Percentiles rank a stretch among this genome's conserved stretches.
These are phyloP conservation scores for Anagrus nilaparvatae DNA, from an alignment of 1,140 invertebrate species.

Conservation along the genomic window DNA sequence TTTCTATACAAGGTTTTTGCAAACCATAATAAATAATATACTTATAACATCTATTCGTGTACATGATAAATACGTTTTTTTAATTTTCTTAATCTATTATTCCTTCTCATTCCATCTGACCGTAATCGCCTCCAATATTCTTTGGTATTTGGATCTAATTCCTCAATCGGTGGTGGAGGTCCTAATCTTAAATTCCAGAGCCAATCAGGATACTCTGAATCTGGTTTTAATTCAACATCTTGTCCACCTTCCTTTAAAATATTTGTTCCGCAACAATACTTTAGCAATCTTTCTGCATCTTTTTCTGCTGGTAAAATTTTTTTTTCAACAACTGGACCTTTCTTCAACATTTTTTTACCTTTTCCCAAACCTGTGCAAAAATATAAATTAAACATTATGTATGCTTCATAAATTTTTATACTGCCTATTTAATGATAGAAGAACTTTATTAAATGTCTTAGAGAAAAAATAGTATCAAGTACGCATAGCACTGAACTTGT, in stretches of 20 bases:
- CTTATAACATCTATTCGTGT: too few relatives aligned
- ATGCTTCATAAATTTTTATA: background rate
- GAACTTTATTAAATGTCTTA: background rate
- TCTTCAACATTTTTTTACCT: constrained; percentile 43
- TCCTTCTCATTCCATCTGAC: constrained; percentile 47
- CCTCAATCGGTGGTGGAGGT: constrained; percentile 49
- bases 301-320: constrained; percentile 74
- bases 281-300: constrained; percentile 69
- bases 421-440: background rate
- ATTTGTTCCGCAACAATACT: constrained; percentile 79
- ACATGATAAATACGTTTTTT: too few relatives aligned
- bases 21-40: too few relatives aligned
- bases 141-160: constrained; percentile 69
- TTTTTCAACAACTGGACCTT: constrained; percentile 53
- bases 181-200: constrained; percentile 67
- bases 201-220: constrained; percentile 90
- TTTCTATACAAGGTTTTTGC: too few relatives aligned
- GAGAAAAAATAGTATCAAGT: background rate
- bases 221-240: constrained; percentile 73
- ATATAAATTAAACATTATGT: constrained; percentile 1
- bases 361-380: constrained; percentile 10
- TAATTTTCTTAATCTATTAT: constrained; percentile 49
- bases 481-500: background rate
- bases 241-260: constrained; percentile 63
- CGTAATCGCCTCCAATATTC: constrained; percentile 69